Evolutionary conservation across 1,140 invertebrate species (phyloP).

Genomic region (Scaptomyza graminum): DNA sequence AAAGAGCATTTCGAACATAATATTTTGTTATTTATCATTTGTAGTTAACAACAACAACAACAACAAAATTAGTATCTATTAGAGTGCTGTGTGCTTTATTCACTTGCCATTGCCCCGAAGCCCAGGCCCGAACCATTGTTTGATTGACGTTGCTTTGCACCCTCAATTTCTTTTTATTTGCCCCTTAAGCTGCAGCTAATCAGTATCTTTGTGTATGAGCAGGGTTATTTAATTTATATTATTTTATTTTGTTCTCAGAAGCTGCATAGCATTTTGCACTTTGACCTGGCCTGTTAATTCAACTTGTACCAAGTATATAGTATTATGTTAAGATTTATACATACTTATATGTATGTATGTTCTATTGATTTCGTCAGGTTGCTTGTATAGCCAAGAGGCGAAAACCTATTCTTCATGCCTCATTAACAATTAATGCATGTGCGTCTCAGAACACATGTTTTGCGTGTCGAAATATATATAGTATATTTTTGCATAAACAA

Average conservation of each 20-base stretch:
- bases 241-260: too few relatives aligned
- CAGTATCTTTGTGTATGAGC: background rate
- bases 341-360: too few relatives aligned
- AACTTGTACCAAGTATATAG: too few relatives aligned
- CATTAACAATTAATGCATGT: background rate
- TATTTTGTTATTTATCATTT: too few relatives aligned
- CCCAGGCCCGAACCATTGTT: slow-evolving; percentile 1
- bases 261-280: too few relatives aligned
- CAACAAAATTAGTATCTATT: background rate
- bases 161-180: slow-evolving; percentile 27
- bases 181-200: background rate
- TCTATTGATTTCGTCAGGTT: too few relatives aligned
- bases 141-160: slow-evolving; percentile 20
- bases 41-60: too few relatives aligned
- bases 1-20: too few relatives aligned
- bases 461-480: background rate
- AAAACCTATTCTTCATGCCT: background rate
- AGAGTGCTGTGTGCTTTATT: slow-evolving; percentile 2
- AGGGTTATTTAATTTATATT: background rate
- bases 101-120: slow-evolving; percentile 9
- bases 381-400: too few relatives aligned
- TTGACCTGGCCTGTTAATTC: too few relatives aligned
- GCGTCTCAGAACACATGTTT: background rate
- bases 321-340: too few relatives aligned
- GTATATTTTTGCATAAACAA: too few relatives aligned